A percentile compares a stretch with the other conserved stretches of the same genome.
phyloP scores from a whole-genome alignment of 2,797 vertebrate species.

The Gallinago solitaria region DNA sequence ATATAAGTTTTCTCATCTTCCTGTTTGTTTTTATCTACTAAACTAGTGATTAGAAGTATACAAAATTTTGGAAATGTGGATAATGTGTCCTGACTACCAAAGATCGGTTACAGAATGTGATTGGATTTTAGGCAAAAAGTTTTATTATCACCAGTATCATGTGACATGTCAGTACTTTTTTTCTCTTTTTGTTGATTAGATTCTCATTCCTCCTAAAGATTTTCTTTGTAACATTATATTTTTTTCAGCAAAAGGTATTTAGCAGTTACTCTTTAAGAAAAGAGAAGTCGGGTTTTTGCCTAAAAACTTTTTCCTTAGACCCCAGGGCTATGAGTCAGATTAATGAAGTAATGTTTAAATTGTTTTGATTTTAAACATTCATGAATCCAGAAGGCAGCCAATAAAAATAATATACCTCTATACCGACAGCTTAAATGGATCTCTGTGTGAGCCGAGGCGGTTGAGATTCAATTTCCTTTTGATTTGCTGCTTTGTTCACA shows the following conservation, averaged over 20 bases:
- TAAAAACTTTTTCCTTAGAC: background rate
- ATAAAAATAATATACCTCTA: background rate
- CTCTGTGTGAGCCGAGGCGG: background rate
- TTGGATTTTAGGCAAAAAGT: rapidly evolving
- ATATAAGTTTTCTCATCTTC: background rate
- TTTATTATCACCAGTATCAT: background rate
- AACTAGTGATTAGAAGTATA: background rate
- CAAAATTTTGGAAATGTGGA: background rate
- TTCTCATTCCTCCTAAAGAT: background rate
- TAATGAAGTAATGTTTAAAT: background rate
- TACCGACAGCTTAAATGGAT: background rate
- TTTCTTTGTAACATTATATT: background rate
- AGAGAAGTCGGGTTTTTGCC: background rate
- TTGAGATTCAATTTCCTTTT: background rate
- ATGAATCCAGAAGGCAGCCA: background rate
- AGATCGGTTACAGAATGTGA: background rate
- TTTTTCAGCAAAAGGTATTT: background rate
- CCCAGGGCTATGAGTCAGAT: background rate
- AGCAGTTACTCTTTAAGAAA: background rate
- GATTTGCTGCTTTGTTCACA: background rate
- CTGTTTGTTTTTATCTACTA: background rate
- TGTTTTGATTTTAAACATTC: background rate
- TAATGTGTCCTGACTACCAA: background rate
- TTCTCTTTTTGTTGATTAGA: background rate
- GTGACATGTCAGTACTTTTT: background rate